phyloP scores from a whole-genome alignment of 2,797 vertebrate species.

The Otolemur crassicaudatus region DNA sequence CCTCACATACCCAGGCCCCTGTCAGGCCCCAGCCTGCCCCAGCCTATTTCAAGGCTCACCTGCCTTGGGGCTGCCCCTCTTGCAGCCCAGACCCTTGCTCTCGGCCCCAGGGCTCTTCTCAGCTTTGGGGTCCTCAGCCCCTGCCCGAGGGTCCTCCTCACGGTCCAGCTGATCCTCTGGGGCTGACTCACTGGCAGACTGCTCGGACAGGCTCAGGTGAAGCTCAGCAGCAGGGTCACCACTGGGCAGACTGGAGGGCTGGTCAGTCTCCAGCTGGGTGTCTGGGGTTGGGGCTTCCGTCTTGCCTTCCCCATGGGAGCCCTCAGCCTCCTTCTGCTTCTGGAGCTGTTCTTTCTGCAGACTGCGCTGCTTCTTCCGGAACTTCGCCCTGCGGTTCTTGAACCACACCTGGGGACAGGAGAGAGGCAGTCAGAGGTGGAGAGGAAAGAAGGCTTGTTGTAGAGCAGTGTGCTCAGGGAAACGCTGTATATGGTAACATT shows the following conservation, averaged over 20 bases:
- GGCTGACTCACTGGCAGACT: conserved; percentile 95
- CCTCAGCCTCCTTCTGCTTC: conserved; percentile 96
- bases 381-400: conserved; percentile 98
- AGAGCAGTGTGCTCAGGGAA: background rate
- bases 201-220: conserved; percentile 96
- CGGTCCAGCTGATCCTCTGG: conserved; percentile 94
- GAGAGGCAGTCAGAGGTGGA: background rate
- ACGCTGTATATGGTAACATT: background rate
- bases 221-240: conserved; percentile 93
- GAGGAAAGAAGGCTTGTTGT: background rate
- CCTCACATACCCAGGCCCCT: background rate
- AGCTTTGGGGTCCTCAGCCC: conserved; percentile 89
- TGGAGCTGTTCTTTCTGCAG: conserved; percentile 99
- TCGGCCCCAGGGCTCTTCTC: conserved; percentile 89
- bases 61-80: conserved; percentile 94
- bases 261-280: conserved; percentile 86
- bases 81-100: conserved; percentile 91
- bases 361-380: conserved; percentile 99
- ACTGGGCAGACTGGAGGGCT: conserved; percentile 85
- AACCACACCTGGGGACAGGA: conserved; percentile 95
- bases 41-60: conserved; percentile 87
- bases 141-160: conserved; percentile 90
- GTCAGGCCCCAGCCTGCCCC: background rate
- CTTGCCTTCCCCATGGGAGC: conserved; percentile 90
- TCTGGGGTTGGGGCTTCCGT: conserved; percentile 87